Evolutionary conservation across 2,113 vertebrate genomes (phyloP), one percentile per base, ranked within the genome.

Genomic region (Grantiella picta): DNA sequence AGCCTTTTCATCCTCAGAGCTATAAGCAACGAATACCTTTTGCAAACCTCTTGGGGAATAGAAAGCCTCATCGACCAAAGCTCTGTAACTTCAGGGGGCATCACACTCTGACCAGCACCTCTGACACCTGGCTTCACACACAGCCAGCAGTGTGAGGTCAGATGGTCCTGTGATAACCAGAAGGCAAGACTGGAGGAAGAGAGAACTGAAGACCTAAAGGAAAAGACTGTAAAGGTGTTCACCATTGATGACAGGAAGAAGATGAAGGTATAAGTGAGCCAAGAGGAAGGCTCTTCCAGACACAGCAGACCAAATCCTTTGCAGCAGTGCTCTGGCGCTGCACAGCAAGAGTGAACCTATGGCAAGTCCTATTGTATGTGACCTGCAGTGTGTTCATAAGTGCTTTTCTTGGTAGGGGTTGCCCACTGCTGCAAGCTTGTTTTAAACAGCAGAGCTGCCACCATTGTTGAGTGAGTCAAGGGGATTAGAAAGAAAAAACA

Each of bases 331-430:
- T 53, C 11, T 50, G 64, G 15, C 59, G 38, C 52, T 77, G 59
- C 42, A 12, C 23, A 42, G 20, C 38, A n/a, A 7, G 52, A 70
- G 25, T 49, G 40, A 86, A n/a, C 25, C 27, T 5, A 0, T 25
- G 33, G 35, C 10, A 4, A 69, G 33, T 33, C 45, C 45, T 27
- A 0, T 25, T 15, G 6, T 27, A 3, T 36, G 38, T 31, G 8
- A 59, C 53, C 36, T 77, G 38, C 50, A 45, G 33, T 5, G 8
- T 0, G 0, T 49, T 23, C 4, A 0, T 35, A 25, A 45, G 21
- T 36, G 35, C 38, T 82, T 85, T 78, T 50, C 54, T 81, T 85
- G 15, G 14, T 77, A 50, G 42, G 21, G 16, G 12, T 57, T 16
- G 9, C 5, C 21, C 18, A 52, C 22, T 36, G 31, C 66, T 72